phyloP scores from a whole-genome alignment of 2,113 vertebrate species.

The Hippocampus barbouri region DNA sequence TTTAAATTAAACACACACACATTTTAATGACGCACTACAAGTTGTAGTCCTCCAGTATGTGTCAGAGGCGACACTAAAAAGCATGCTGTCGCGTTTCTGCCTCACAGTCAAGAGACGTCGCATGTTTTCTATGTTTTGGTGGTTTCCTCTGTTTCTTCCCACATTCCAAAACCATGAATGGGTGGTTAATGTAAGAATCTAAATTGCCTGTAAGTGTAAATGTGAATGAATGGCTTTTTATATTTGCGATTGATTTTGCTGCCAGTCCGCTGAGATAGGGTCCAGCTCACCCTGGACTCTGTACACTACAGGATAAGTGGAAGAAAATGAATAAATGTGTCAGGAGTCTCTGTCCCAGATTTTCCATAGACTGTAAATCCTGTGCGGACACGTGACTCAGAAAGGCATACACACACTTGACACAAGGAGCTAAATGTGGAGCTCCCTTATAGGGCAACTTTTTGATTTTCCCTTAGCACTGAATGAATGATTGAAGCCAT shows the following conservation, averaged over 20 bases:
- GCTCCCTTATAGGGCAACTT: conserved; percentile 39
- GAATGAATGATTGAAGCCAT: not conserved
- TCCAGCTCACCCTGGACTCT: not conserved
- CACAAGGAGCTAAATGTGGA: conserved; percentile 32
- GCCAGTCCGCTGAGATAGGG: not conserved
- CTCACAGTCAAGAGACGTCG: too few species aligned
- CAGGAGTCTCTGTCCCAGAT: conserved; percentile 21
- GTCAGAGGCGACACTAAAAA: too few species aligned
- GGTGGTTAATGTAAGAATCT: too few species aligned
- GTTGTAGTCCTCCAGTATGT: too few species aligned
- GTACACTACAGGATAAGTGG: not conserved
- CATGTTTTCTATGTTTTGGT: too few species aligned
- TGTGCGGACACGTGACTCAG: conserved; percentile 12
- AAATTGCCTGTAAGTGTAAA: not conserved
- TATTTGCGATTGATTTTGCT: not conserved
- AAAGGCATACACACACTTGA: conserved; percentile 34
- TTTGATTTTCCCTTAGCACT: conserved; percentile 19
- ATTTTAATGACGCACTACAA: not conserved
- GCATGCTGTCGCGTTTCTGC: too few species aligned
- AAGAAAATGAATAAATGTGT: conserved; percentile 7
- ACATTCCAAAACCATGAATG: too few species aligned
- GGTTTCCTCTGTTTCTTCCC: too few species aligned
- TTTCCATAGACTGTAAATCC: conserved; percentile 1
- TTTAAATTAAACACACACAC: not conserved
- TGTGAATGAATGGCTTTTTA: not conserved